phyloP scores from a whole-genome alignment of 2,888 invertebrate species.

The Theodoxus fluviatilis region DNA sequence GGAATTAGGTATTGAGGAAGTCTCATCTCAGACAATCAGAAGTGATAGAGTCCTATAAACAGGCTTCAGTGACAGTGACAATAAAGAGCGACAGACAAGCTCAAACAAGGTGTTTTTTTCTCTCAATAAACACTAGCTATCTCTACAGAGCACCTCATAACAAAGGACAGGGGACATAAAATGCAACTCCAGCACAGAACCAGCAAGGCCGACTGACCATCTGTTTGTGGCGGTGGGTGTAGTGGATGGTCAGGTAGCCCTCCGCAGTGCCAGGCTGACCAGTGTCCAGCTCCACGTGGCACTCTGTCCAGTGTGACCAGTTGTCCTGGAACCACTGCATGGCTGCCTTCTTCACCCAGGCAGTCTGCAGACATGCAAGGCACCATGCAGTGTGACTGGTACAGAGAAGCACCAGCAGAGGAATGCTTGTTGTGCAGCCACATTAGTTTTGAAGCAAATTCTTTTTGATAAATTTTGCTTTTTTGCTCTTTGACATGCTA shows the following conservation, averaged over 20 bases:
- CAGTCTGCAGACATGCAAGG: constrained; percentile 59
- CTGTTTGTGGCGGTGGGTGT: constrained; percentile 35
- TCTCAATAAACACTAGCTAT: too few species aligned
- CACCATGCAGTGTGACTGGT: neutral
- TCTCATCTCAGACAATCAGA: too few species aligned
- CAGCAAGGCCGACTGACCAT: constrained; percentile 30
- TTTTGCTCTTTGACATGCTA: too few species aligned
- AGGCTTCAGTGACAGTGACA: too few species aligned
- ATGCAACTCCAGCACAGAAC: too few species aligned
- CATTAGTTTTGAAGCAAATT: neutral
- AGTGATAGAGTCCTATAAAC: too few species aligned
- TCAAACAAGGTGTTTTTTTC: too few species aligned
- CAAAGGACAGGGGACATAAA: too few species aligned
- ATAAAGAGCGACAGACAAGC: too few species aligned
- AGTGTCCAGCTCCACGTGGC: constrained; percentile 63
- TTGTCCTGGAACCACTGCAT: constrained; percentile 43
- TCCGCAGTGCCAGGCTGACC: constrained; percentile 72
- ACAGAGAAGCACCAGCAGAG: neutral
- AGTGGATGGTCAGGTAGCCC: constrained; percentile 73
- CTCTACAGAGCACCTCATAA: too few species aligned
- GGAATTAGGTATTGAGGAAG: too few species aligned
- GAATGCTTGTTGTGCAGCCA: too few species aligned
- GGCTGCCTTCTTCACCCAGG: constrained; percentile 83
- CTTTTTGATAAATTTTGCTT: neutral
- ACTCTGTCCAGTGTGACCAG: constrained; percentile 71